Evolutionary conservation across 2,113 vertebrate species (phyloP), one percentile per base, ranked within the genome.

Genomic region (Semicossyphus pulcher): DNA sequence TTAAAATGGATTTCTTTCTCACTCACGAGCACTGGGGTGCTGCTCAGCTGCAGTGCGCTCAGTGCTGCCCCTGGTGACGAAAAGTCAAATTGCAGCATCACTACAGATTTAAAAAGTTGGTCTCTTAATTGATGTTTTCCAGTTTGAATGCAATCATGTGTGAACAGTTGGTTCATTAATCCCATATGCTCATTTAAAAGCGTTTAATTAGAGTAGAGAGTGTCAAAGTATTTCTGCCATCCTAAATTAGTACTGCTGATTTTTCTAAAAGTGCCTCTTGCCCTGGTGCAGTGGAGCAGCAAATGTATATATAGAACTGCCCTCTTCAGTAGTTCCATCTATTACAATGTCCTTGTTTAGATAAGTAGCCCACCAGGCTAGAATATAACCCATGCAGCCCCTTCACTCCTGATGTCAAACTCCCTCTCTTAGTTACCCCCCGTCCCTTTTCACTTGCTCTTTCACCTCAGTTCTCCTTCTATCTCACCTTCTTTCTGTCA

Each of bases 401-500:
- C 47, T 36, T 52, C 32, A 44, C 51, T 31, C 41, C 45, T 47
- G 2, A 61, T 66, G 60, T 61, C 8, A 11, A 2, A 51, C 56
- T 10, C 36, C 56, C 49, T 7, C 52, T 5, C 36, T 18, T 5
- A 39, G 36, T 49, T 63, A 23, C 54, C 57, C 70, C 21, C 67
- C 15, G 9, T 28, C 20, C 51, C 23, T 47, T 41, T 44, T 12
- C 37, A 21, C 21, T 76, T 80, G 56, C 58, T 75, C 65, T 78
- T 72, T 84, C 29, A 73, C 64, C 71, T 83, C 26, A 9, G 49
- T 31, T 63, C 42, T 57, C 44, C 47, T 62, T 34, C 67, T 16
- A n/a, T 65, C 63, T 59, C 28, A n/a, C 12, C 37, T 57, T 20
- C 39, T 54, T 71, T 69, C 21, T n/a, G 1, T 60, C 62, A 23